Percentiles rank a stretch among this genome's conserved stretches.
phyloP scores from a whole-genome alignment of 2,113 vertebrate species.

The Zapornia atra region DNA sequence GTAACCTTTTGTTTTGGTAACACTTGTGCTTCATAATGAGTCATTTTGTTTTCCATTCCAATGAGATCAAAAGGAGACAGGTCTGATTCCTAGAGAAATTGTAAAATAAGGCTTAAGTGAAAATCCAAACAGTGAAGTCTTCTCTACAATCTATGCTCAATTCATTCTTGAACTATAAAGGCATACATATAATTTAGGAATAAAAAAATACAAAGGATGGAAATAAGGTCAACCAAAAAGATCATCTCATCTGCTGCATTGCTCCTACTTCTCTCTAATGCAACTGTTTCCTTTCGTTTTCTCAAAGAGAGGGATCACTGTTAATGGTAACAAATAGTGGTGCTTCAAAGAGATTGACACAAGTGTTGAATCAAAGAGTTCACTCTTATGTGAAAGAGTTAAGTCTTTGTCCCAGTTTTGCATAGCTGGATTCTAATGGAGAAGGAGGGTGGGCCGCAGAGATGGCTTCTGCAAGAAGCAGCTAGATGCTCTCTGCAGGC shows the following conservation, averaged over 20 bases:
- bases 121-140: neutral
- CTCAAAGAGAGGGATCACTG: neutral
- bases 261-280: neutral
- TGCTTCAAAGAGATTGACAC: neutral
- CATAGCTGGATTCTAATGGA: too few relatives aligned
- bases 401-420: too few relatives aligned
- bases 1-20: slow-evolving; percentile 88
- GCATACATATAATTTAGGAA: neutral
- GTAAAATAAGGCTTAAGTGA: neutral
- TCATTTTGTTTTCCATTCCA: slow-evolving; percentile 86
- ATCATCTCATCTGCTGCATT: neutral
- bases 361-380: neutral
- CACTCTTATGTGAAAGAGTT: neutral
- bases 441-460: too few relatives aligned
- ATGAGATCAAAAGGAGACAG: slow-evolving; percentile 88
- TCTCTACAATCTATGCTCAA: neutral
- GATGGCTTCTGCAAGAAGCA: too few relatives aligned
- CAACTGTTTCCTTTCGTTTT: neutral
- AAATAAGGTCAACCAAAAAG: neutral
- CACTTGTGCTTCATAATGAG: slow-evolving; percentile 83
- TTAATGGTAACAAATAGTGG: neutral
- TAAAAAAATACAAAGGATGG: neutral
- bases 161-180: neutral
- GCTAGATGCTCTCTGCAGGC: too few relatives aligned
- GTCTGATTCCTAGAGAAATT: slow-evolving; percentile 76